phyloP scores from a whole-genome alignment of 1,140 invertebrate genomes.

The Paralvinella palmiformis region DNA sequence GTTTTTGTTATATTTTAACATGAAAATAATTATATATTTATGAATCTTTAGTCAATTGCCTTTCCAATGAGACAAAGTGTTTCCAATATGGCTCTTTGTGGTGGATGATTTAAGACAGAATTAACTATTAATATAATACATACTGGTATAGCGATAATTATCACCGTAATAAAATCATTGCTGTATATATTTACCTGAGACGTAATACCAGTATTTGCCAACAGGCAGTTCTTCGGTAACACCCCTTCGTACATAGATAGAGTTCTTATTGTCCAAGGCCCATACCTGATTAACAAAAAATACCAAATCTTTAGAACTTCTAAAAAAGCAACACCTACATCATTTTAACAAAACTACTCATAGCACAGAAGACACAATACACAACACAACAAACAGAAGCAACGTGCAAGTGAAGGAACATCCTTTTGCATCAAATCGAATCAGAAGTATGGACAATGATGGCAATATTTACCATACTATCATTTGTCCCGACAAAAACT shows the following conservation, averaged over 20 bases:
- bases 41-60: background rate
- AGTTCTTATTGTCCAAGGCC: conserved; percentile 54
- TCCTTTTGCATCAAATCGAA: background rate
- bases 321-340: too few species aligned
- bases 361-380: too few species aligned
- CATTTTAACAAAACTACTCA: too few species aligned
- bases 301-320: too few species aligned
- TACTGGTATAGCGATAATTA: background rate
- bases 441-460: background rate
- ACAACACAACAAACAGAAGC: too few species aligned
- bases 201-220: conserved; percentile 54
- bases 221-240: conserved; percentile 55
- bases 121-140: background rate
- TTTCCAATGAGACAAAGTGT: background rate
- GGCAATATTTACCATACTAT: conserved; percentile 49
- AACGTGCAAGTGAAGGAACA: too few species aligned
- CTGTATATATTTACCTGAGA: conserved; percentile 41
- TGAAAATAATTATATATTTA: background rate
- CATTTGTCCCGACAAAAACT: conserved; percentile 52
- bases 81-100: background rate
- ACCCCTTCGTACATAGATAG: conserved; percentile 54
- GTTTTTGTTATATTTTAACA: background rate
- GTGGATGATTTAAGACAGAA: background rate
- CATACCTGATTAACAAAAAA: too few species aligned
- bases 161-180: background rate